phyloP scores from a whole-genome alignment of 2,113 vertebrate genomes.

The Hydropotes inermis region DNA sequence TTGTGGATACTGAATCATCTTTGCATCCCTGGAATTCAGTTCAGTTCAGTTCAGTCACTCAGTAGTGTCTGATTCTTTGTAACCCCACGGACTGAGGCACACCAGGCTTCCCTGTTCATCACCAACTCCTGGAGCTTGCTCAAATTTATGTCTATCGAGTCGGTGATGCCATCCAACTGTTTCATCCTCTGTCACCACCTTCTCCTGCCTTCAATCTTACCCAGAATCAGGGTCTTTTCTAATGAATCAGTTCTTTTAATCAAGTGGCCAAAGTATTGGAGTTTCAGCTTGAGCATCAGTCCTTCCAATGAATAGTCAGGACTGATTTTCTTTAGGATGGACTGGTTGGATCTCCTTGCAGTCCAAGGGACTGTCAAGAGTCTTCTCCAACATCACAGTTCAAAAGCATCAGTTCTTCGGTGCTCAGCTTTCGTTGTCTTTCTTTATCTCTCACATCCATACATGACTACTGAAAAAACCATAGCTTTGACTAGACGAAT shows the following conservation, averaged over 20 bases:
- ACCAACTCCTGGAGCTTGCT: neutral
- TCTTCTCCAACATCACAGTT: neutral
- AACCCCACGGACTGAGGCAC: accelerated
- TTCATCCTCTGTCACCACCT: neutral
- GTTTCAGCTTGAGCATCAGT: neutral
- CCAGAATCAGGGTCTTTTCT: neutral
- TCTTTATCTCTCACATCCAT: neutral
- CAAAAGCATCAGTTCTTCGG: neutral
- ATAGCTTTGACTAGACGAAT: neutral
- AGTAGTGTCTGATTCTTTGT: neutral
- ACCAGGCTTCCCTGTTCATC: neutral
- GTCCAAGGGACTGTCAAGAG: neutral
- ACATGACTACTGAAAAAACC: neutral
- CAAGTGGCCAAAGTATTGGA: neutral
- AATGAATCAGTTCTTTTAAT: neutral
- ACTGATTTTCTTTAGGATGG: neutral
- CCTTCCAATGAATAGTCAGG: neutral
- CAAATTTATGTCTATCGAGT: neutral
- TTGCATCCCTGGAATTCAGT: neutral
- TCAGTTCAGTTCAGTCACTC: neutral
- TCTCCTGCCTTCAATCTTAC: neutral
- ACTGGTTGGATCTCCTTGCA: neutral
- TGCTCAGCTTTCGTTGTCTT: neutral
- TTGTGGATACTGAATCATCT: neutral
- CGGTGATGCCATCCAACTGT: neutral